Conservation (phyloP, 2,797 vertebrate genomes). For the Onychomys arenicola region DNA sequence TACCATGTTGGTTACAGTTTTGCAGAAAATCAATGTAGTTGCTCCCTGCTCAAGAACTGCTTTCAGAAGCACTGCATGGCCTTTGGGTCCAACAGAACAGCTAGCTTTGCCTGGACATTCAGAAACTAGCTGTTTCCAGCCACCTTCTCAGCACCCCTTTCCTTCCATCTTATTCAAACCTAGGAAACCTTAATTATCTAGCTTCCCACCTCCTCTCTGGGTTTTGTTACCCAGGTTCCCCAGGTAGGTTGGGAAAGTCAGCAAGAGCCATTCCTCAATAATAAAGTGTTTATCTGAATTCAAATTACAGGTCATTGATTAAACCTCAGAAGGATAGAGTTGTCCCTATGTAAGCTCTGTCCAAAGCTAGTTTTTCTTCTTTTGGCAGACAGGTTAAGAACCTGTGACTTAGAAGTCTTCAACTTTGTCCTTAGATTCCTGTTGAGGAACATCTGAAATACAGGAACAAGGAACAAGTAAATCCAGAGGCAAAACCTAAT, state of each 20-base stretch:
- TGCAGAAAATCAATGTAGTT: neutral
- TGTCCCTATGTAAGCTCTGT: neutral
- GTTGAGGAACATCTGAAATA: neutral
- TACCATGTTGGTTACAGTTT: neutral
- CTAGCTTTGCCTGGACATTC: neutral
- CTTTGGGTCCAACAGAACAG: neutral
- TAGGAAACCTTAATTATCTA: neutral
- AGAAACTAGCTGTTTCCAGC: neutral
- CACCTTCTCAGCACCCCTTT: neutral
- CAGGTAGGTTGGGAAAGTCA: neutral
- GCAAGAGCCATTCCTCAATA: neutral
- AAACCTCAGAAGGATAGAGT: neutral
- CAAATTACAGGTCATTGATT: neutral
- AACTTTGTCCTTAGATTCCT: neutral
- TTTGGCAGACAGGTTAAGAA: neutral
- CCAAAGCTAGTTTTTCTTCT: neutral
- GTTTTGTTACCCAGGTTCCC: neutral
- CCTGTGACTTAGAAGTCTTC: neutral
- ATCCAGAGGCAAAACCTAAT: neutral
- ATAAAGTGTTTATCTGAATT: neutral
- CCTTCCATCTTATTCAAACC: neutral
- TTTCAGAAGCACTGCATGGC: neutral
- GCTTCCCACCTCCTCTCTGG: too few relatives aligned
- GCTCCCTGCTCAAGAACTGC: too few relatives aligned
- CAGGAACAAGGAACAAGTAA: neutral